phyloP scores from a whole-genome alignment of 2,797 vertebrate species.

The Perodicticus potto region DNA sequence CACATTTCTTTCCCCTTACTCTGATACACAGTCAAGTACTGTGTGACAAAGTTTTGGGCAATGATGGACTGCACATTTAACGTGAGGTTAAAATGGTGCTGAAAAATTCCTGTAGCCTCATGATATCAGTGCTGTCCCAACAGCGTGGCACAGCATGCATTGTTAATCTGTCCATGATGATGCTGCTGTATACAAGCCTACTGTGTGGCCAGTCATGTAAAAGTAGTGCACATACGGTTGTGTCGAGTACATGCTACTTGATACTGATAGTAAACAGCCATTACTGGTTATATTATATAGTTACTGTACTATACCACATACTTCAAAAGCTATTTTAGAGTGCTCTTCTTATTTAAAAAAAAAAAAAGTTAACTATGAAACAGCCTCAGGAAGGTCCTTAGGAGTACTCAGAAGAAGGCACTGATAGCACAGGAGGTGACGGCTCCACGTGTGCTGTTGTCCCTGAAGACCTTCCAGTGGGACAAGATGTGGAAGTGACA shows the following conservation, averaged over 20 bases:
- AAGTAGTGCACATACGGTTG: background rate
- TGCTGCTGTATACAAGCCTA: background rate
- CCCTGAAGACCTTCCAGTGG: background rate
- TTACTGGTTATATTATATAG: background rate
- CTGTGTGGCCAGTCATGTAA: background rate
- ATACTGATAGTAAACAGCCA: background rate
- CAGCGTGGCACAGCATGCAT: background rate
- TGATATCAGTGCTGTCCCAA: background rate
- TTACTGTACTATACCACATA: background rate
- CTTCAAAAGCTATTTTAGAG: background rate
- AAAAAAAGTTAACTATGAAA: background rate
- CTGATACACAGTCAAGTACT: background rate
- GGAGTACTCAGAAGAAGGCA: background rate
- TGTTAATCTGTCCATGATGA: background rate
- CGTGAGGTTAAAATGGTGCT: background rate
- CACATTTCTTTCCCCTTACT: background rate
- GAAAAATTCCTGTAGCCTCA: background rate
- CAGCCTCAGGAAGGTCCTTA: background rate
- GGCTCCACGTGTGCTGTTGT: background rate
- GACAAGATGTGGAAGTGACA: background rate
- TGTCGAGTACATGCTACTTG: background rate
- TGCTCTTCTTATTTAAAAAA: background rate
- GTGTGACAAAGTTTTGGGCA: background rate
- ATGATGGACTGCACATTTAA: background rate
- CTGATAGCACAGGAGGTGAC: background rate